Evolutionary conservation across 2,888 invertebrate genomes (phyloP).

Genomic region (Epiblema foenella): DNA sequence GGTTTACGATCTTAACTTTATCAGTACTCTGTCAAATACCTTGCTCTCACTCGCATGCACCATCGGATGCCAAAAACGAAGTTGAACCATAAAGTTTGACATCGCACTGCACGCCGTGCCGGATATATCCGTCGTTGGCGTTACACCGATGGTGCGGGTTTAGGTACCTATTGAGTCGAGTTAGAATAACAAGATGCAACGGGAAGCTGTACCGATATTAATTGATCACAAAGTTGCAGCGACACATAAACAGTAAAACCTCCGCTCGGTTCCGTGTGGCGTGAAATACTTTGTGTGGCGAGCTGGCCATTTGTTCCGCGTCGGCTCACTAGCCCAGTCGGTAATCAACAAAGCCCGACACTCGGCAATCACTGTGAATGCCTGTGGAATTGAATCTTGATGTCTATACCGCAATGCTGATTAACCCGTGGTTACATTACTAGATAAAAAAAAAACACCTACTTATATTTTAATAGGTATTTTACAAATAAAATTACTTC

Average conservation of each 20-base stretch:
- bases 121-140: too few relatives aligned
- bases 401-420: constrained; percentile 16
- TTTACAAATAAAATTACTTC: too few relatives aligned
- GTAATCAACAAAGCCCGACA: constrained; percentile 38
- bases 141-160: too few relatives aligned
- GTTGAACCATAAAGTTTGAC: too few relatives aligned
- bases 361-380: constrained; percentile 29
- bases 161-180: constrained; percentile 22
- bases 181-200: constrained; percentile 46
- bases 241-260: constrained; percentile 49
- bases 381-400: constrained; percentile 39
- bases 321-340: constrained; percentile 39
- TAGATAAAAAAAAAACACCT: neutral
- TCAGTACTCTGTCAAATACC: too few relatives aligned
- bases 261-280: constrained; percentile 41
- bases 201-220: constrained; percentile 48
- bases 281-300: constrained; percentile 47
- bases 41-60: too few relatives aligned
- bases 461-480: too few relatives aligned
- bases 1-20: too few relatives aligned
- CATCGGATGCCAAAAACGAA: too few relatives aligned
- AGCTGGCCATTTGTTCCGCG: constrained; percentile 32
- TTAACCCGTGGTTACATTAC: neutral
- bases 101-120: too few relatives aligned
- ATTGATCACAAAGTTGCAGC: constrained; percentile 59